Base-by-base conservation (phyloP, 2,888 invertebrate genomes). In the Leucoma salicis region DNA sequence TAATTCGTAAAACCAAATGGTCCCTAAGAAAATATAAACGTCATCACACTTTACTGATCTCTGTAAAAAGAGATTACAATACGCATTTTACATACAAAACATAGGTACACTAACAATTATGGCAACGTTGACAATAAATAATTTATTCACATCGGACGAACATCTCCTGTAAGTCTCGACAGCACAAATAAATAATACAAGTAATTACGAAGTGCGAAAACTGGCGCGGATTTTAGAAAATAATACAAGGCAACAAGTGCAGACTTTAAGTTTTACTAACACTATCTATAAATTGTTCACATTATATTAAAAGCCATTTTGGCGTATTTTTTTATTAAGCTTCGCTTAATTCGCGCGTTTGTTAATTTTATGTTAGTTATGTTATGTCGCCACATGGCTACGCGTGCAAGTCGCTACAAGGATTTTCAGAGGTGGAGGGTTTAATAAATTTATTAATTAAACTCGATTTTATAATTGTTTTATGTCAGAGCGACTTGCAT, bases 91-190 rank as follows among this genome's bases (percentile, higher is more conserved):
- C 71, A 75, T 75, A 75, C 69, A 80, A 77, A 80, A 84, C 79
- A 85, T 85, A 61, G 61, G 62, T 61, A 87, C 85, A 80, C 86
- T 88, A 88, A 88, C 79, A 88, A 83, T 84, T 89, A 89, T 89
- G 89, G 89, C 89, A 89, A 89, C 89, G 74, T 87, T 82, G 87
- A 87, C 79, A 88, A 88, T 89, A 89, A 89, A 89, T 89, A 88
- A 85, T 63, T 78, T 82, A 85, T 84, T 81, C 85, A 85, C 84
- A 85, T 74, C 70, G 71, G 70, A 71, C 53, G 53, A 66, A 64
- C 50, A 62, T 44, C 65, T 71, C 60, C 66, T 58, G 67, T 57
- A 73, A 73, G 72, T 75, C 74, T 68, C 73, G 82, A 83, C 78
- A 77, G 80, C 84, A 82, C 81, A 76, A 82, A 80, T 79, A 74